phyloP scores from a whole-genome alignment of 2,113 vertebrate species.

The Tetraodon nigroviridis region DNA sequence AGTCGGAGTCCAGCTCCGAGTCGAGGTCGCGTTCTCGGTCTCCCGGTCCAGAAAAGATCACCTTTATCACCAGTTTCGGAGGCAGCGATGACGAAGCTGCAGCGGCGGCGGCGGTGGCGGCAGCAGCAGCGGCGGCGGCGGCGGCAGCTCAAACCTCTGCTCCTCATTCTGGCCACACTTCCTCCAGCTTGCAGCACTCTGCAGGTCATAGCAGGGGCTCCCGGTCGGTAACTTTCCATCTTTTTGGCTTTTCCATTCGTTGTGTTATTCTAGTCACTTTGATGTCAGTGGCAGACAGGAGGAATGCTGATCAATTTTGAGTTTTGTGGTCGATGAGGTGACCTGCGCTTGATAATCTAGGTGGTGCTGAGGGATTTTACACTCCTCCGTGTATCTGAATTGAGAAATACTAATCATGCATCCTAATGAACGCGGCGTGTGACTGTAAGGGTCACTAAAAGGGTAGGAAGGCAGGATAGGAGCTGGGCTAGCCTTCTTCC shows the following conservation, averaged over 20 bases:
- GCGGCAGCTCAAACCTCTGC: slow-evolving; percentile 57
- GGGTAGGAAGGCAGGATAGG: slow-evolving; percentile 36
- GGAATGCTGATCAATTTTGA: slow-evolving; percentile 24
- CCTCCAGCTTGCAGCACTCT: slow-evolving; percentile 74
- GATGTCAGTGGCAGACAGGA: slow-evolving; percentile 33
- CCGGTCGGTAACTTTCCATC: slow-evolving; percentile 93
- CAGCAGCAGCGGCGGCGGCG: slow-evolving; percentile 84
- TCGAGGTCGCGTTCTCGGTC: slow-evolving; percentile 84
- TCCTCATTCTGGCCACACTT: slow-evolving; percentile 67
- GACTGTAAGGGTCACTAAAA: background rate
- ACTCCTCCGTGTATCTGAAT: background rate
- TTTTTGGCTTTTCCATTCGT: slow-evolving; percentile 70
- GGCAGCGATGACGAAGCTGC: slow-evolving; percentile 89
- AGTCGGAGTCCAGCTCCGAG: slow-evolving; percentile 83
- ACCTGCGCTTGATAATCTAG: slow-evolving; percentile 1
- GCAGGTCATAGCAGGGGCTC: slow-evolving; percentile 91
- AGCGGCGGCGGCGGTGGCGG: slow-evolving; percentile 53
- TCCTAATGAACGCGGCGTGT: too few relatives aligned
- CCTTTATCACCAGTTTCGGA: slow-evolving; percentile 94
- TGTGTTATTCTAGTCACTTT: slow-evolving; percentile 54
- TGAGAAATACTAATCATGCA: too few relatives aligned
- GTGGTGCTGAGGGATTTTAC: background rate
- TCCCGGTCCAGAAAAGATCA: slow-evolving; percentile 87
- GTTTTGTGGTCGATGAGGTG: slow-evolving; percentile 43
- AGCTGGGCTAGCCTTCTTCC: slow-evolving; percentile 15